Conservation (phyloP, 2,797 vertebrate species). For the Antrozous pallidus region DNA sequence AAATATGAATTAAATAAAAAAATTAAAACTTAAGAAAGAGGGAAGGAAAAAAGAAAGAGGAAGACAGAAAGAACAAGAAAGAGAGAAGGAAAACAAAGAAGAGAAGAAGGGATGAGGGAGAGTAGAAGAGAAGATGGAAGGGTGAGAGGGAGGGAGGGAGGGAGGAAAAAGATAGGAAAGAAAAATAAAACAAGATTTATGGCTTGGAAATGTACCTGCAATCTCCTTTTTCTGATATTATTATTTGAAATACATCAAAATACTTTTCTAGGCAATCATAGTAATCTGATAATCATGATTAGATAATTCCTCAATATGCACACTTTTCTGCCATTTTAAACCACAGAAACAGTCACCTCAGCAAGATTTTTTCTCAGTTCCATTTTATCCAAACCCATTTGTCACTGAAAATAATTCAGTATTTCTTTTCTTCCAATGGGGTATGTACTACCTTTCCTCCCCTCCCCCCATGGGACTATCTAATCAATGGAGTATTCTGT, state of each 20-base stretch:
- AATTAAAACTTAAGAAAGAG: neutral
- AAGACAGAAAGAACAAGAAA: neutral
- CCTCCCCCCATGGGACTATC: neutral
- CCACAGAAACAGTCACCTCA: neutral
- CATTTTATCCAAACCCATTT: neutral
- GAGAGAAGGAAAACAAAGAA: neutral
- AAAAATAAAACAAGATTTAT: neutral
- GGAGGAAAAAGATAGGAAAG: neutral
- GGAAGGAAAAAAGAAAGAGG: neutral
- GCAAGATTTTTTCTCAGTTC: neutral
- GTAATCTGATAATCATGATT: slow-evolving; percentile 11
- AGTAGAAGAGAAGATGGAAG: too few relatives aligned
- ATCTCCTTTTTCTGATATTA: neutral
- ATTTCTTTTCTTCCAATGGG: neutral
- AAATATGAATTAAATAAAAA: slow-evolving; percentile 2
- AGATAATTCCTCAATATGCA: neutral
- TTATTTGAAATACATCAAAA: neutral
- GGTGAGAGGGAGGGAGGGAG: too few relatives aligned
- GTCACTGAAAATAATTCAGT: neutral
- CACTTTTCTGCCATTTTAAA: neutral
- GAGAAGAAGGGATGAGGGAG: too few relatives aligned
- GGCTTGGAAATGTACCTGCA: neutral
- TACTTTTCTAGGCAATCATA: neutral
- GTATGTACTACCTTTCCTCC: neutral
- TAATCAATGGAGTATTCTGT: neutral